Evolutionary conservation across 2,888 invertebrate species (phyloP), one percentile per base, ranked within the genome.

Genomic region (Aquatica leii): DNA sequence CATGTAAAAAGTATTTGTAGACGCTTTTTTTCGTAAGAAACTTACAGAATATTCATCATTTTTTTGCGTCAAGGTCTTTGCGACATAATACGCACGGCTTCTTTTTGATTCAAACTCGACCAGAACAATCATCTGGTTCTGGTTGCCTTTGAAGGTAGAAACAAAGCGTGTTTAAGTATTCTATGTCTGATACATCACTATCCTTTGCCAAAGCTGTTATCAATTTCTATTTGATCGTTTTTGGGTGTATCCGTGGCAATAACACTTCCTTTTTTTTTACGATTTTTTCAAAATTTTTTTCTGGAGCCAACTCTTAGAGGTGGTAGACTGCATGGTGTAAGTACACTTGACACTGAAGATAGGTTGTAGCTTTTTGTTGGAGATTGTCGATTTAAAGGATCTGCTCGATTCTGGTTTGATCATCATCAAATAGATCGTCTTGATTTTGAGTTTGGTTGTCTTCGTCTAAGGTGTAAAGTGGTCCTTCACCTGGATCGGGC

Each of bases 21-120:
- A 48, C 4, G 12, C 21, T n/a, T 12, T 18, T 48, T 48, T 48
- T 48, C 21, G 20, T 48, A 20, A 48, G 17, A 46, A 11, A 46
- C 46, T 48, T 6, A 48, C 48, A 12, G 21, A 48, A n/a, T 18
- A 48, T 2, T 17, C 20, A 48, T 20, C 17, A 20, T n/a, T 21
- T n/a, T 20, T 48, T 20, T 20, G 21, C n/a, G 17, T 46, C 15
- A 15, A n/a, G n/a, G n/a, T n/a, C 17, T 15, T 46, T 2, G n/a
- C 15, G 14, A 46, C 6, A 14, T 46, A 15, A 11, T 14, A 46
- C 14, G 5, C 17, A 15, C 31, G 9, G 4, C 9, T 31, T 31
- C n/a, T n/a, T n/a, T n/a, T n/a, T n/a, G n/a, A n/a, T n/a, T n/a
- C n/a, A n/a, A n/a, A n/a, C n/a, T n/a, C 9, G n/a, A n/a, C n/a